Evolutionary conservation across 2,797 vertebrate genomes (phyloP).

Genomic region (Eutrigla gurnardus): DNA sequence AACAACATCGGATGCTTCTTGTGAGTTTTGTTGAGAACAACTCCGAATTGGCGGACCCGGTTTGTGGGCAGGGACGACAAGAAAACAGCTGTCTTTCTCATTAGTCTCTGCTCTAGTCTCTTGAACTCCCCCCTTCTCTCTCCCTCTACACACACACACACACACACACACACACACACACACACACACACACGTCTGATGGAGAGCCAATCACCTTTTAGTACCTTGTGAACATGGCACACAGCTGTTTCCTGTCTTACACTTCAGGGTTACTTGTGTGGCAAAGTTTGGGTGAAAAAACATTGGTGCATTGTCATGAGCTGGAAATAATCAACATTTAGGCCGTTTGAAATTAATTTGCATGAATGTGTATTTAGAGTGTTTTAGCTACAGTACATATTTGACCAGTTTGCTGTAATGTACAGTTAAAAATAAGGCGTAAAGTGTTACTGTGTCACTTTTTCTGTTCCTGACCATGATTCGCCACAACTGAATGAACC

Average conservation of each 20-base stretch:
- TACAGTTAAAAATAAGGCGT: neutral
- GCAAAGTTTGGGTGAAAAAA: neutral
- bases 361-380: neutral
- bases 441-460: neutral
- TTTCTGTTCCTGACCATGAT: neutral
- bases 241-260: slow-evolving; percentile 80
- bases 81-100: slow-evolving; percentile 81
- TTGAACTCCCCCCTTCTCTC: slow-evolving; percentile 19
- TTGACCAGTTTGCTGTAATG: neutral
- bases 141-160: neutral
- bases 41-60: slow-evolving; percentile 58
- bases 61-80: slow-evolving; percentile 69
- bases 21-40: slow-evolving; percentile 44
- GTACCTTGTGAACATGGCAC: slow-evolving; percentile 67
- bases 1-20: slow-evolving; percentile 51
- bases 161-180: slow-evolving; percentile 8
- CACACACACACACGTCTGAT: slow-evolving; percentile 42
- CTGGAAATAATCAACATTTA: neutral
- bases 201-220: slow-evolving; percentile 74
- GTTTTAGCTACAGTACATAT: neutral
- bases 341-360: neutral
- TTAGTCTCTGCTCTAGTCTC: slow-evolving; percentile 52
- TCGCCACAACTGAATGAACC: slow-evolving; percentile 8
- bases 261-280: slow-evolving; percentile 18
- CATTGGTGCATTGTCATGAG: neutral